Evolutionary conservation across 2,113 vertebrate genomes (phyloP), one percentile per base, ranked within the genome.

Genomic region (Indicator maculatus): DNA sequence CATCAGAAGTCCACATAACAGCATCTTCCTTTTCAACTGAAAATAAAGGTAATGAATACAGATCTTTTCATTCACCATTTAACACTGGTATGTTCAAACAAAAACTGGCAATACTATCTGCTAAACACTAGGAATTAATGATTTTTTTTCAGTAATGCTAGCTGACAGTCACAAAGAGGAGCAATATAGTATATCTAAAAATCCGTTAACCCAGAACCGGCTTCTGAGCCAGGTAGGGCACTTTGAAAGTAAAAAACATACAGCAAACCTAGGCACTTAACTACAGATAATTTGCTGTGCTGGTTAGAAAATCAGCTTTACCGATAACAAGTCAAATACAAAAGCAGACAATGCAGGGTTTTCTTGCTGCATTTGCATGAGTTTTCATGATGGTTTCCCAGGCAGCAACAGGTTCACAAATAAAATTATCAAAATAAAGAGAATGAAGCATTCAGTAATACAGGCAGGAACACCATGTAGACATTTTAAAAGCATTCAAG

Each of bases 361-460:
- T 72, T 36, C 7, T 44, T 50, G 39, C 7, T 2, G 0, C 3
- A 13, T 19, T 76, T 45, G 2, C 6, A 5, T n/a, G 4, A n/a
- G 26, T 88, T 80, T 83, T 83, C 33, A 30, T 13, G 15, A 20
- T 60, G 6, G 5, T 69, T 76, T 30, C 18, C 5, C 20, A 31
- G 30, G 18, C 2, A 31, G 23, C 30, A 81, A 41, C 8, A 47
- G 9, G 5, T 53, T 80, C 21, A 39, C 18, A 50, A 59, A 69
- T 83, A 59, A 1, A 81, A 45, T 69, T 65, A 60, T n/a, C 9
- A 52, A 73, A 81, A 38, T 31, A 33, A 73, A 66, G 12, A 78
- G 4, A 17, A 78, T 47, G 53, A 91, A 66, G 33, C 7, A 52
- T 15, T 53, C 5, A 19, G 16, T 26, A 26, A 30, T 53, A 52